Conservation (phyloP, 2,797 vertebrate genomes). For the Malurus leucopterus region DNA sequence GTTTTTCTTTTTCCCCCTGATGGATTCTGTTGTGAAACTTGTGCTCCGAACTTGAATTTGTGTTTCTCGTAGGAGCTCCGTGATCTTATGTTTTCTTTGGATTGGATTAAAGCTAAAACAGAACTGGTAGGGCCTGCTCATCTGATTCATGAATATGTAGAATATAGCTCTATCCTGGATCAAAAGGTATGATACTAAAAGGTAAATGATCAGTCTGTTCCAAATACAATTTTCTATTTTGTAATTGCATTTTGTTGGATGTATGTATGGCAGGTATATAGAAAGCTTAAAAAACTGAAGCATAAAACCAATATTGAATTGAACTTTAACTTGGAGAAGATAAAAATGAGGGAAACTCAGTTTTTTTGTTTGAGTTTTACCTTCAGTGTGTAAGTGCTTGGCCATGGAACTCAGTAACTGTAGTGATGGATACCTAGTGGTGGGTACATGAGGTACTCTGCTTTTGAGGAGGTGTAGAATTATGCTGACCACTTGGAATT, state of each 20-base stretch:
- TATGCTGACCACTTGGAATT: not conserved
- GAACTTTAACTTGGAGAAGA: not conserved
- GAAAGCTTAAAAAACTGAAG: not conserved
- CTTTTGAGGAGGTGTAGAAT: not conserved
- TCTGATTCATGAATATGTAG: constrained; percentile 93
- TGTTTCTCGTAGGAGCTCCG: constrained; percentile 82
- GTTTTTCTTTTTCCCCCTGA: not conserved
- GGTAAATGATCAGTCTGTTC: constrained; percentile 7
- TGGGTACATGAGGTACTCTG: not conserved
- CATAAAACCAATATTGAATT: not conserved
- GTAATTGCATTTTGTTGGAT: not conserved
- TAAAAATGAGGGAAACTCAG: not conserved
- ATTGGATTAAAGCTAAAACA: constrained; percentile 92
- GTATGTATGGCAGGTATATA: not conserved
- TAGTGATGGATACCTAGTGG: not conserved
- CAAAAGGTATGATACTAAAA: constrained; percentile 81
- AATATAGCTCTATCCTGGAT: constrained; percentile 85
- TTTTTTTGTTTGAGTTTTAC: not conserved
- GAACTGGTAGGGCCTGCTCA: constrained; percentile 87
- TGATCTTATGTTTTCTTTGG: constrained; percentile 91
- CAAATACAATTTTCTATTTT: not conserved
- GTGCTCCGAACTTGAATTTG: not conserved
- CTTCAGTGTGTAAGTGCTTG: not conserved
- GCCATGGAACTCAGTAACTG: not conserved
- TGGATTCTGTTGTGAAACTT: not conserved